phyloP scores from a whole-genome alignment of 2,888 invertebrate genomes.

The Yponomeuta sedellus region DNA sequence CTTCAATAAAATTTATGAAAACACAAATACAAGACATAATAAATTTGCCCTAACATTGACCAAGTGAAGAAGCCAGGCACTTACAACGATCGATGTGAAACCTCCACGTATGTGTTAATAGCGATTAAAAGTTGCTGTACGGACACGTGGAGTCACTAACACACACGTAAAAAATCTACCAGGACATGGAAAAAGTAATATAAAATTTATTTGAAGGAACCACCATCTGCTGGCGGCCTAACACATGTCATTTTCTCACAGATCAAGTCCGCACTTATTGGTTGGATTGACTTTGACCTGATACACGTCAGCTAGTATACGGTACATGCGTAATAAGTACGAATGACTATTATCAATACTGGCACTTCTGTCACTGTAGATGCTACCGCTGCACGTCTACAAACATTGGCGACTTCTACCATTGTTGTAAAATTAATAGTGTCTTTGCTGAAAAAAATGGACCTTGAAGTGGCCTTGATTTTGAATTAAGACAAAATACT shows the following conservation, averaged over 20 bases:
- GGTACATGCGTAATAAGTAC: neutral
- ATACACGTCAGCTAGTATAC: slow-evolving; percentile 46
- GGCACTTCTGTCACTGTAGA: slow-evolving; percentile 20
- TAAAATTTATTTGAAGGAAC: slow-evolving; percentile 56
- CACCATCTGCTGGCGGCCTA: slow-evolving; percentile 33
- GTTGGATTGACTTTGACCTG: slow-evolving; percentile 41
- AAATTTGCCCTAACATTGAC: slow-evolving; percentile 13
- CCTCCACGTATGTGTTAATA: neutral
- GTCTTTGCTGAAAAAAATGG: slow-evolving; percentile 13
- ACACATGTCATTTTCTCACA: slow-evolving; percentile 50
- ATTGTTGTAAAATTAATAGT: neutral
- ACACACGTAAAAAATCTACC: slow-evolving; percentile 22
- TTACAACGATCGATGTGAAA: slow-evolving; percentile 2
- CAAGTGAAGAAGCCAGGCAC: slow-evolving; percentile 7
- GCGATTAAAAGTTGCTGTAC: neutral
- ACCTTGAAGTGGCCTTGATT: neutral
- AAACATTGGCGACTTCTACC: slow-evolving; percentile 17
- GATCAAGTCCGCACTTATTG: slow-evolving; percentile 32
- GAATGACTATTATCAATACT: slow-evolving; percentile 39
- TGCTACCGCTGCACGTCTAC: slow-evolving; percentile 34
- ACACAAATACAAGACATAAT: neutral
- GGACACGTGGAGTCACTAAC: slow-evolving; percentile 23
- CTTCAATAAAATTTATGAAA: neutral
- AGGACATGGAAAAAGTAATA: slow-evolving; percentile 33
- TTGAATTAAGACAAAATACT: neutral